A percentile compares a stretch with the other conserved stretches of the same genome.
phyloP scores from a whole-genome alignment of 1,140 invertebrate species.

The Drosophila tani region DNA sequence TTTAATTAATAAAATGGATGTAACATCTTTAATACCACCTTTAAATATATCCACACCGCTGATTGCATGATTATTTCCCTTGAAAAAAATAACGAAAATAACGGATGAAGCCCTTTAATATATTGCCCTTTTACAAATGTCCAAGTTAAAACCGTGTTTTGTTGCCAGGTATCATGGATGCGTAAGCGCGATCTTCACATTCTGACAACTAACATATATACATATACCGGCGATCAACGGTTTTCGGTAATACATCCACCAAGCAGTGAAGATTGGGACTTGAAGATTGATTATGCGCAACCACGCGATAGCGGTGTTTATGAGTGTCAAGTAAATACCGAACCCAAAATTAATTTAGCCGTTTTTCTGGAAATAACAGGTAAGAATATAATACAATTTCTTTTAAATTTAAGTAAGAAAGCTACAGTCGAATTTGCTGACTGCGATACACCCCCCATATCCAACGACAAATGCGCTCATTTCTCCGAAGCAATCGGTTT shows the following conservation, averaged over 20 bases:
- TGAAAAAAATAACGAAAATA: no score
- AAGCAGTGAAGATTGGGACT: constrained; percentile 95
- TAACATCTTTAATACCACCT: no score
- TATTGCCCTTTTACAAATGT: not conserved
- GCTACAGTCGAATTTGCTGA: no score
- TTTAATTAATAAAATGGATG: no score
- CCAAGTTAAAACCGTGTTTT: not conserved
- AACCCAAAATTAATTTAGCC: constrained; percentile 94
- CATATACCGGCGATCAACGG: constrained; percentile 94
- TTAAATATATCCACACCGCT: no score
- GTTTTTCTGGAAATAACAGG: constrained; percentile 92
- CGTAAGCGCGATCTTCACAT: constrained; percentile 95
- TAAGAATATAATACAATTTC: constrained; percentile 81
- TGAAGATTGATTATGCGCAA: constrained; percentile 95
- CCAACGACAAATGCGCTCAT: no score
- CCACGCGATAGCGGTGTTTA: constrained; percentile 94
- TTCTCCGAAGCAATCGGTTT: no score
- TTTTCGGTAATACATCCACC: constrained; percentile 94
- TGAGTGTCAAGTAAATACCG: constrained; percentile 94
- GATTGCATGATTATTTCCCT: no score
- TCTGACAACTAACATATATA: constrained; percentile 93
- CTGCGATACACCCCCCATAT: no score
- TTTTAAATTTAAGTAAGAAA: not conserved
- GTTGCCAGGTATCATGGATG: constrained; percentile 94
- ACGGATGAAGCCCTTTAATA: no score